phyloP scores from a whole-genome alignment of 1,140 invertebrate species.

The Drosophila kohkoa region DNA sequence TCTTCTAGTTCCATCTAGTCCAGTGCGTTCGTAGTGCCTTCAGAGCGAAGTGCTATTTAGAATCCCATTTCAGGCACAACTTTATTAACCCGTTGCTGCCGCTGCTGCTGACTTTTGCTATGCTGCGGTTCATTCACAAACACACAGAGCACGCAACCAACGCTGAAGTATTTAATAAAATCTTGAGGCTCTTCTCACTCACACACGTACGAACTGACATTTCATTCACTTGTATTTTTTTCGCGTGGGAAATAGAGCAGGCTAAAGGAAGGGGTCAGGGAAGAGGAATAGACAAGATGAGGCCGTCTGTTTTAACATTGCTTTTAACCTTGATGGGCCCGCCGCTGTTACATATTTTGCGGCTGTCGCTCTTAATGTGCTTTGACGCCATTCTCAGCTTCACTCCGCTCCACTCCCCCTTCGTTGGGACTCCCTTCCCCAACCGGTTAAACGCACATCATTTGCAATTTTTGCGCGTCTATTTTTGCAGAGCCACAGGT shows the following conservation, averaged over 20 bases:
- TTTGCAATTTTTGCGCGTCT: slow-evolving; percentile 63
- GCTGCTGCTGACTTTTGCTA: no score
- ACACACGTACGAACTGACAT: not conserved
- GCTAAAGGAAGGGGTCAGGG: not conserved
- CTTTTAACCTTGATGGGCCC: slow-evolving; percentile 42
- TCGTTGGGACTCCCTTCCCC: slow-evolving; percentile 18
- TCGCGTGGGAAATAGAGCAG: not conserved
- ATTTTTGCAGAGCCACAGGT: slow-evolving; percentile 44
- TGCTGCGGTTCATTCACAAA: no score
- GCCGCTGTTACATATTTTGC: slow-evolving; percentile 38
- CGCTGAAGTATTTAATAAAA: not conserved
- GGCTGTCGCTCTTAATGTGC: slow-evolving; percentile 54
- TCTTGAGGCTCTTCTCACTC: not conserved
- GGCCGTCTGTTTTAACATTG: slow-evolving; percentile 12
- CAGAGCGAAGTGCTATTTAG: no score
- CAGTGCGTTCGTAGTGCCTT: no score
- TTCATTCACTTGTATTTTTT: not conserved
- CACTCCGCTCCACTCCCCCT: not conserved
- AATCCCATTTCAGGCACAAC: not conserved
- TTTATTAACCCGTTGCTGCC: not conserved
- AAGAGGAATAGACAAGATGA: not conserved
- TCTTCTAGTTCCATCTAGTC: no score
- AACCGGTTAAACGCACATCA: slow-evolving; percentile 57
- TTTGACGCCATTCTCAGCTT: slow-evolving; percentile 31
- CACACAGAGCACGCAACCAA: no score